phyloP scores from a whole-genome alignment of 2,888 invertebrate genomes.

The Volucella inflata region DNA sequence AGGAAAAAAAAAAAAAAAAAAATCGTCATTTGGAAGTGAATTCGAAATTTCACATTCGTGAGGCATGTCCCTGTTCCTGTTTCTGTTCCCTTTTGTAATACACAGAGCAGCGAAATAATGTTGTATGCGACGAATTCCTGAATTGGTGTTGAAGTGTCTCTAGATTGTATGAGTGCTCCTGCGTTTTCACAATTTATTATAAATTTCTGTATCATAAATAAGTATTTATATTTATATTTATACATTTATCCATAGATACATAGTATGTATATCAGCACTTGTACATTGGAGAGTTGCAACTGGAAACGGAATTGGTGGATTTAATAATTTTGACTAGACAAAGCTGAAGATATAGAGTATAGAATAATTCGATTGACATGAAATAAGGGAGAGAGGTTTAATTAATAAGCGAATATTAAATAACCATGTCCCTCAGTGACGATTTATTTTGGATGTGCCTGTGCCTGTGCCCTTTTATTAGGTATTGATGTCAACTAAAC shows the following conservation, averaged over 20 bases:
- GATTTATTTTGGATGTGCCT: conserved; percentile 8
- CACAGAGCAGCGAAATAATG: conserved; percentile 62
- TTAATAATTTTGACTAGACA: background rate
- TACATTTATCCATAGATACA: background rate
- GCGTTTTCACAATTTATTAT: conserved; percentile 61
- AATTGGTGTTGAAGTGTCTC: conserved; percentile 67
- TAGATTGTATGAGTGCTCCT: conserved; percentile 61
- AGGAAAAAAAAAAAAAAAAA: conserved; percentile 33
- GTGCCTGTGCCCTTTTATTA: conserved; percentile 37
- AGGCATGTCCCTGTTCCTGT: conserved; percentile 58
- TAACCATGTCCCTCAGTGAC: conserved; percentile 4
- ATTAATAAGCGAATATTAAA: conserved; percentile 65
- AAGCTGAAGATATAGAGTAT: conserved; percentile 7
- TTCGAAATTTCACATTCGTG: conserved; percentile 51
- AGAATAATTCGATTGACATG: conserved; percentile 49
- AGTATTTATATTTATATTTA: background rate
- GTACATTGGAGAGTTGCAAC: background rate
- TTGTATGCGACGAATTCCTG: conserved; percentile 65
- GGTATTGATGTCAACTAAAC: conserved; percentile 53
- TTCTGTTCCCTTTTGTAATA: conserved; percentile 58
- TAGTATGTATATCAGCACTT: background rate
- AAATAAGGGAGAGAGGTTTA: conserved; percentile 26
- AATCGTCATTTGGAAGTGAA: conserved; percentile 67
- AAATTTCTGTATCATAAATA: conserved; percentile 56
- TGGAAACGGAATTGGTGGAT: conserved; percentile 2